phyloP scores from a whole-genome alignment of 1,140 invertebrate genomes.

The Ericerus pela region DNA sequence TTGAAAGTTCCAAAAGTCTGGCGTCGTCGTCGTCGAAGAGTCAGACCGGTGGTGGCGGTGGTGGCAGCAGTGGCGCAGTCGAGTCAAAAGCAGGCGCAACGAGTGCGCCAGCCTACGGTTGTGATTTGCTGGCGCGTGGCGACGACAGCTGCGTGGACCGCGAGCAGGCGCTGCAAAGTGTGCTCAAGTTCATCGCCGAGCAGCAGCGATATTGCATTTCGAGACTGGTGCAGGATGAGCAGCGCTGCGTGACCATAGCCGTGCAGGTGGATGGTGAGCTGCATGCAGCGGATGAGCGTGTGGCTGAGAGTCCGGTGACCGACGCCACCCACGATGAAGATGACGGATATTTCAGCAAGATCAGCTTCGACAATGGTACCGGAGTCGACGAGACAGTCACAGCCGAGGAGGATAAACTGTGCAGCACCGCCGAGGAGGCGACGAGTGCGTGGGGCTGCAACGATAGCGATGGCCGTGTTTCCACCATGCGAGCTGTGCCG shows the following conservation, averaged over 20 bases:
- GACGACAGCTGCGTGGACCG: slow-evolving; percentile 36
- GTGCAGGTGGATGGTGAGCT: slow-evolving; percentile 30
- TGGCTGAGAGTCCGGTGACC: neutral
- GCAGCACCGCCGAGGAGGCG: neutral
- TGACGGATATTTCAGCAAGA: neutral
- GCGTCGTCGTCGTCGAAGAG: slow-evolving; percentile 49
- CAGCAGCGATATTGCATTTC: slow-evolving; percentile 51
- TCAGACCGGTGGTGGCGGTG: slow-evolving; percentile 2
- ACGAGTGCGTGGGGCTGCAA: neutral
- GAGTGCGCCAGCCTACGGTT: too few relatives aligned
- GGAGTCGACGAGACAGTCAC: neutral
- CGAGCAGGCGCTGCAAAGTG: slow-evolving; percentile 53
- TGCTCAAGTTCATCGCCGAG: slow-evolving; percentile 56
- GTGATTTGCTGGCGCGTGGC: neutral
- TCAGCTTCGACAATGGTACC: neutral
- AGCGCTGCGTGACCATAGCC: slow-evolving; percentile 34
- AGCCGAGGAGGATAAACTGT: neutral
- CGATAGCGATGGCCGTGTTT: neutral
- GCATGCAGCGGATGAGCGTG: slow-evolving; percentile 19
- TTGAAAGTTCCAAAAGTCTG: slow-evolving; percentile 60
- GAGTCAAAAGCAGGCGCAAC: too few relatives aligned
- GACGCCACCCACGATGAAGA: neutral
- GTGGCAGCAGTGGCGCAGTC: too few relatives aligned
- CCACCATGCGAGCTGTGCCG: neutral
- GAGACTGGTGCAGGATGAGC: slow-evolving; percentile 38